Percentiles rank a stretch among this genome's conserved stretches.
Evolutionary conservation across 2,113 vertebrate species (phyloP).

Genomic region (Labeo catla): DNA sequence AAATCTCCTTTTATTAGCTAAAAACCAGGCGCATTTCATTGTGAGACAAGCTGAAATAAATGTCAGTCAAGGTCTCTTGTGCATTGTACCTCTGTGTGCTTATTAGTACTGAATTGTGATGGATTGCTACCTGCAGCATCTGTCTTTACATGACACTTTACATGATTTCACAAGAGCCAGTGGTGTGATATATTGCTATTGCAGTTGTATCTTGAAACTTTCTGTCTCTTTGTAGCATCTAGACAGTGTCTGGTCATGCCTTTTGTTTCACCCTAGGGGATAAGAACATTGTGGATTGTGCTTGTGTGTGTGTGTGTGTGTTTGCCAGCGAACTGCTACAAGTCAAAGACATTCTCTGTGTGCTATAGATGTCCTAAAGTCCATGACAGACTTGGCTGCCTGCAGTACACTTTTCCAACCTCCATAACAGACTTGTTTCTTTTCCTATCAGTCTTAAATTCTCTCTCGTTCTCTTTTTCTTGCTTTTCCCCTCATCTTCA

Average conservation of each 20-base stretch:
- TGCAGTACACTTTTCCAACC: slow-evolving; percentile 47
- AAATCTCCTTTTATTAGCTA: not conserved
- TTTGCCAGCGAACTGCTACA: not conserved
- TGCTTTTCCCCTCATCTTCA: not conserved
- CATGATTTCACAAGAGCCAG: slow-evolving; percentile 12
- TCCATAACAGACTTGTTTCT: slow-evolving; percentile 40
- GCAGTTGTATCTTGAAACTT: not conserved
- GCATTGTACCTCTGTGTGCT: slow-evolving; percentile 11
- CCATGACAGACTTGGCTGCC: slow-evolving; percentile 46
- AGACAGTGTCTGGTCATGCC: slow-evolving; percentile 9
- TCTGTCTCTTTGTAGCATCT: not conserved
- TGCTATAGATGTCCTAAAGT: slow-evolving; percentile 42
- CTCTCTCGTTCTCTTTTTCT: not conserved
- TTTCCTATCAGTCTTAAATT: slow-evolving; percentile 4
- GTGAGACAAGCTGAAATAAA: slow-evolving; percentile 15
- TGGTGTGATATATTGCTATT: not conserved
- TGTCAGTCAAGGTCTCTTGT: slow-evolving; percentile 3
- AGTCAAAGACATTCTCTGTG: slow-evolving; percentile 18
- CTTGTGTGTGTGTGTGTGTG: not conserved
- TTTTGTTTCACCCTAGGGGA: not conserved
- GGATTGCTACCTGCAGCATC: slow-evolving; percentile 22
- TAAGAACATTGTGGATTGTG: slow-evolving; percentile 15
- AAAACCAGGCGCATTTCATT: slow-evolving; percentile 6
- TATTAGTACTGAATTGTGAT: slow-evolving; percentile 33
- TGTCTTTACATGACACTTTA: slow-evolving; percentile 26